Base-by-base conservation (phyloP, 2,113 vertebrate species). In the Bufo gargarizans region DNA sequence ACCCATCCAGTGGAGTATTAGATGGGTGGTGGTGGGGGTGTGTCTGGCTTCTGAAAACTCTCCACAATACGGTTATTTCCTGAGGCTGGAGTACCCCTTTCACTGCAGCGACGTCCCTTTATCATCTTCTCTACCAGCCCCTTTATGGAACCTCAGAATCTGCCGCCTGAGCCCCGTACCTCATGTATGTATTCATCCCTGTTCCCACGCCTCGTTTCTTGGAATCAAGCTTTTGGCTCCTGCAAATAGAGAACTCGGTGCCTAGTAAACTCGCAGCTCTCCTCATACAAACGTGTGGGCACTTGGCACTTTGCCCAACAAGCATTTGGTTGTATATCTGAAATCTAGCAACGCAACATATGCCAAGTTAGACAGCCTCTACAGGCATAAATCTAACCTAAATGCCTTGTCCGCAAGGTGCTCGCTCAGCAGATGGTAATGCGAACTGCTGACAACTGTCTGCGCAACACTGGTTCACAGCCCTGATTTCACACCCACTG, bases 311-410 rank as follows among this genome's bases (percentile, higher is more conserved):
- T 71, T 56, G 63, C 77, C 85, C 76, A 79, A 86, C 76, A 86
- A 79, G 59, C 85, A 86, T 86, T 86, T 86, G 76, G 85, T 86
- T 86, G 74, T 86, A 79, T 79, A 86, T 86, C 76, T 86, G 20
- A 55, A 69, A 86, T 78, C 85, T 86, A 79, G 76, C 72, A 86
- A 77, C 85, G 81, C 65, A 87, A 87, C 77, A 81, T 79, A 87
- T 87, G 86, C 61, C 77, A 87, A 67, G 86, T 55, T 19, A 69
- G 86, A 69, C 63, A 43, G 63, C 20, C 76, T 71, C 86, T 56
- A 79, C 77, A 87, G 86, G 76, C 77, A 87, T 87, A 81, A 81
- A 87, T 80, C 77, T 71, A 87, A 87, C 76, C 63, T 87, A 81
- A 81, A 87, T 87, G 77, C 77, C 76, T 87, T 87, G 86, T 86